A percentile compares a stretch with the other conserved stretches of the same genome.
These are phyloP conservation scores for Rafetus swinhoei DNA, from an alignment of 2,113 vertebrate species.

Conservation along the genomic window DNA sequence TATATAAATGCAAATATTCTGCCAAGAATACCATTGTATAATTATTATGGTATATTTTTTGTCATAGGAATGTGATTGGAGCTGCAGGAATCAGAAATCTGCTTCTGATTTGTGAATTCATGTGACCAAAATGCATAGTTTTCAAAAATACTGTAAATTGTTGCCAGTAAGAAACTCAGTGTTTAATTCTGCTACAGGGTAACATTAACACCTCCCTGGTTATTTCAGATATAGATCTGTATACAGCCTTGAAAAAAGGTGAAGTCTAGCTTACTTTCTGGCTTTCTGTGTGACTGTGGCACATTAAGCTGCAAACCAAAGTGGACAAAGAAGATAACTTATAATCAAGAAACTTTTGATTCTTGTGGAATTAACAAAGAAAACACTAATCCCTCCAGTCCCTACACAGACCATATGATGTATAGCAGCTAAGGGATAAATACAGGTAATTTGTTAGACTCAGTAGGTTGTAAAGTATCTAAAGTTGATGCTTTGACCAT, in stretches of 20 bases:
- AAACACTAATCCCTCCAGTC: neutral
- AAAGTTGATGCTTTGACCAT: neutral
- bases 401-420: neutral
- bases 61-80: constrained; percentile 55
- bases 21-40: constrained; percentile 63
- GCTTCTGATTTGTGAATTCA: constrained; percentile 59
- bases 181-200: constrained; percentile 47
- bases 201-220: constrained; percentile 20
- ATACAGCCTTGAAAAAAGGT: neutral
- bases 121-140: constrained; percentile 47
- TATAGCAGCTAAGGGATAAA: neutral
- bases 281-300: constrained; percentile 15
- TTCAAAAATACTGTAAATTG: constrained; percentile 58
- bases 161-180: constrained; percentile 62
- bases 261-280: constrained; percentile 20
- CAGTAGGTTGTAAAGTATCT: neutral
- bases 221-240: neutral
- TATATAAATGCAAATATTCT: constrained; percentile 50
- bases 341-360: constrained; percentile 7
- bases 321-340: constrained; percentile 44
- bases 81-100: constrained; percentile 53
- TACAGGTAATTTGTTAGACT: neutral
- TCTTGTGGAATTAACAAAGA: neutral
- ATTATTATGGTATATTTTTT: constrained; percentile 66
- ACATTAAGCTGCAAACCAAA: constrained; percentile 27